phyloP scores from a whole-genome alignment of 2,888 invertebrate species.

The Drosophila koepferae region DNA sequence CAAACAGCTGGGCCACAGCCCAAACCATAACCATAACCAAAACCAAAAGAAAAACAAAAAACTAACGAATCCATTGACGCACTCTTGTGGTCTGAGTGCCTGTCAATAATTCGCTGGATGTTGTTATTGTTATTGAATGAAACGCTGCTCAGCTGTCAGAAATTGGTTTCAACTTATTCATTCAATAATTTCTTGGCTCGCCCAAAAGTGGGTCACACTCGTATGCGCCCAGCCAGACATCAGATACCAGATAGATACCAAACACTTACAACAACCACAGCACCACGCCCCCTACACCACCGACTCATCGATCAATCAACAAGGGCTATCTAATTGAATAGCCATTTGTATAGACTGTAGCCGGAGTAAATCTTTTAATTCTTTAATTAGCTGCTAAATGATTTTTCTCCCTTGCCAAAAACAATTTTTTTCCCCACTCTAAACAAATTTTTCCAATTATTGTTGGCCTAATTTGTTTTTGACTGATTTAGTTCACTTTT shows the following conservation, averaged over 20 bases:
- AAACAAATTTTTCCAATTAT: neutral
- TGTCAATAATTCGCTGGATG: constrained; percentile 64
- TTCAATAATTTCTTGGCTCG: constrained; percentile 69
- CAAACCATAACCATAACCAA: constrained; percentile 13
- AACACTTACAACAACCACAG: constrained; percentile 12
- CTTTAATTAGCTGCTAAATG: constrained; percentile 57
- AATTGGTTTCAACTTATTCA: constrained; percentile 58
- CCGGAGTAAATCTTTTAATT: constrained; percentile 45
- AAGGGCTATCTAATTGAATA: constrained; percentile 62
- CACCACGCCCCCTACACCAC: constrained; percentile 1
- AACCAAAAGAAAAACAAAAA: constrained; percentile 17
- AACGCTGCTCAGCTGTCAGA: constrained; percentile 64
- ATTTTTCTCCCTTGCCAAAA: constrained; percentile 14
- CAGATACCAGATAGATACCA: constrained; percentile 36
- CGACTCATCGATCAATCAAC: constrained; percentile 64
- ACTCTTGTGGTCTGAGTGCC: constrained; percentile 69
- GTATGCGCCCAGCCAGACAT: constrained; percentile 19
- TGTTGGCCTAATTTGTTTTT: constrained; percentile 32
- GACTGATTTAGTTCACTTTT: constrained; percentile 21
- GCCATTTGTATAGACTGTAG: constrained; percentile 22
- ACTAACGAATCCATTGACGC: constrained; percentile 58
- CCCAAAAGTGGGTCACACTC: constrained; percentile 63
- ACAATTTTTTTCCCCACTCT: neutral
- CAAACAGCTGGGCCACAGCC: constrained; percentile 45
- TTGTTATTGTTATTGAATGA: constrained; percentile 36